A percentile compares a stretch with the other conserved stretches of the same genome.
These are phyloP conservation scores for Malthinus seriepunctatus DNA, from an alignment of 2,888 invertebrate genomes.

Conservation along the genomic window DNA sequence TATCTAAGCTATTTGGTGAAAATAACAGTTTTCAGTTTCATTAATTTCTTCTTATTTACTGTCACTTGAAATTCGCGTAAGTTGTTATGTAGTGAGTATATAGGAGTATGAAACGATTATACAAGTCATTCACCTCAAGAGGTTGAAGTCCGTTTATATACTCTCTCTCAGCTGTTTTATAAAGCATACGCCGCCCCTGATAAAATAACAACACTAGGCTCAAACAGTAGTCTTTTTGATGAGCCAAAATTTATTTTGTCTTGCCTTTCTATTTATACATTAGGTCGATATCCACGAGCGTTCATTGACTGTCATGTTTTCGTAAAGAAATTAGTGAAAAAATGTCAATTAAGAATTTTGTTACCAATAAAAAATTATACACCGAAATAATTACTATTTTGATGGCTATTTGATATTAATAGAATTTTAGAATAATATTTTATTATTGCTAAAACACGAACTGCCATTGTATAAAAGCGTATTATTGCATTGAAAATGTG, in stretches of 20 bases:
- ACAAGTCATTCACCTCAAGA: conserved; percentile 48
- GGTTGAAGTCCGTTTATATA: conserved; percentile 45
- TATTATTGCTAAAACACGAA: no score
- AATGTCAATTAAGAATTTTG: not conserved
- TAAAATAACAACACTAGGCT: conserved; percentile 36
- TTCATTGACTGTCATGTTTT: conserved; percentile 30
- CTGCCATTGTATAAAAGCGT: no score
- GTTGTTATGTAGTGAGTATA: not conserved
- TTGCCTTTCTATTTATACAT: conserved; percentile 29
- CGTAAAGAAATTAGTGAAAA: conserved; percentile 13
- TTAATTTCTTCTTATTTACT: not conserved
- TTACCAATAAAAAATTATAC: no score
- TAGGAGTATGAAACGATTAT: conserved; percentile 6
- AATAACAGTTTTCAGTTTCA: not conserved
- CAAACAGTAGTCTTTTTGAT: conserved; percentile 20
- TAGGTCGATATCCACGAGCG: conserved; percentile 29
- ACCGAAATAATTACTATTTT: no score
- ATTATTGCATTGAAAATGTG: no score
- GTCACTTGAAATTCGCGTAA: not conserved
- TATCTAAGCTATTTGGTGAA: no score
- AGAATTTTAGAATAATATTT: no score
- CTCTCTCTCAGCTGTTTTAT: conserved; percentile 44
- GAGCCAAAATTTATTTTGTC: conserved; percentile 27
- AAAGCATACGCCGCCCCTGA: conserved; percentile 25
- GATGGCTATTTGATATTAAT: no score